Evolutionary conservation across 2,797 vertebrate genomes (phyloP), one percentile per base, ranked within the genome.

Genomic region (Clarias pachynema): DNA sequence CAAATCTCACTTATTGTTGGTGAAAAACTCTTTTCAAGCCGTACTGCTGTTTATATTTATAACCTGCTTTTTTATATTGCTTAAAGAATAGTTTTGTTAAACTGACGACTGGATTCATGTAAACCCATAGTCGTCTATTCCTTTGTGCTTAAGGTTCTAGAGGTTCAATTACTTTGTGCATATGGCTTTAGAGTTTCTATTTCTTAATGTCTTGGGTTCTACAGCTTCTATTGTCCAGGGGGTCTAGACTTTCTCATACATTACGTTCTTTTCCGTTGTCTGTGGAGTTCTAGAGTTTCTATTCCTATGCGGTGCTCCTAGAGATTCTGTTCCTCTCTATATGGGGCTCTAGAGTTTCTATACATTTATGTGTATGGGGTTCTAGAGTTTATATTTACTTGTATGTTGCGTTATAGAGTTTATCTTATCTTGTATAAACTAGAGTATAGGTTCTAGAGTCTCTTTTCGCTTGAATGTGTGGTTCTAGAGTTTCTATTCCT

Each of bases 11-110:
- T 14, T 6, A 22, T 24, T 60, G 79, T 70, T 29, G 53, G 7
- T 40, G 60, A 26, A 75, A 49, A 22, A 53, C n/a, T 62, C 44
- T 49, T 22, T 74, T n/a, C 15, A 65, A n/a, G 31, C 9, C 29
- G 22, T n/a, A 69, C 56, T 66, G n/a, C 4, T 69, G 62, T 24
- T 63, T 90, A 89, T 91, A 90, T 87, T 85, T 88, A 66, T 87
- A 87, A 93, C 90, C 73, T 88, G 24, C 29, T 5, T 59, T 40
- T 24, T 40, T n/a, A 24, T 59, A 70, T 57, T 16, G 2, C 16
- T 72, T 3, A 70, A 40, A 75, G 56, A 37, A 62, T 79, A 0
- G 20, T 85, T 53, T 31, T 80, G 22, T 70, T 74, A 18, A 26
- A 22, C 22, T 53, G 34, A 62, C 20, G 12, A 53, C 49, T 53